Evolutionary conservation across 2,888 invertebrate genomes (phyloP), one percentile per base, ranked within the genome.

Genomic region (Xylocampa areola): DNA sequence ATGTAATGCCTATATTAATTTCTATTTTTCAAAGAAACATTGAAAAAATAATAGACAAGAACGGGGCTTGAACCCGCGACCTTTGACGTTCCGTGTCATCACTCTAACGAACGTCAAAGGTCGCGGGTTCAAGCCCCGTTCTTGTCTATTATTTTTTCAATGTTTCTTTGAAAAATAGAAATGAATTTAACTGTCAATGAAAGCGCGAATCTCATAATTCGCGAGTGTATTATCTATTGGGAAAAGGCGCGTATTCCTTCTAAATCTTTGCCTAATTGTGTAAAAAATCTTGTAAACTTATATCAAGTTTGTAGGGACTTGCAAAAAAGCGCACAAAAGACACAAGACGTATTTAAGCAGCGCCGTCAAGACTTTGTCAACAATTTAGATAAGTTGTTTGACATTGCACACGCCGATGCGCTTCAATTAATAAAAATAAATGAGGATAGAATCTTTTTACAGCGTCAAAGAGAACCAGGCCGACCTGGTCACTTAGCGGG

Each of bases 371-470:
- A 29, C 5, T 29, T n/a, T 29, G 7, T 11, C 4, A 11, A n/a
- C n/a, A 4, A 29, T 11, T n/a, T 29, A 4, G 29, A 29, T 29
- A 29, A 29, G 3, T 29, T 29, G 11, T 29, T 29, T 29, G n/a
- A 29, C 11, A 29, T 29, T 7, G 29, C 29, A 11, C 29, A 29
- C 11, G 29, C 29, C 11, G 29, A 29, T 29, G 29, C 29, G 3
- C 4, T 29, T 6, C 11, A 29, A n/a, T 3, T 6, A 7, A 29
- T 29, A n/a, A 29, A 29, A 29, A 29, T 29, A 7, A 11, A 29
- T n/a, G n/a, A 29, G 11, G 29, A 29, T n/a, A 29, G 11, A 29
- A n/a, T 11, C n/a, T 29, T 29, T 29, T 29, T 29, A n/a, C n/a
- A n/a, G 4, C n/a, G 11, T 11, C 29, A 29, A 11, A 29, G 11